phyloP scores from a whole-genome alignment of 2,888 invertebrate genomes.

The Campoletis raptor region DNA sequence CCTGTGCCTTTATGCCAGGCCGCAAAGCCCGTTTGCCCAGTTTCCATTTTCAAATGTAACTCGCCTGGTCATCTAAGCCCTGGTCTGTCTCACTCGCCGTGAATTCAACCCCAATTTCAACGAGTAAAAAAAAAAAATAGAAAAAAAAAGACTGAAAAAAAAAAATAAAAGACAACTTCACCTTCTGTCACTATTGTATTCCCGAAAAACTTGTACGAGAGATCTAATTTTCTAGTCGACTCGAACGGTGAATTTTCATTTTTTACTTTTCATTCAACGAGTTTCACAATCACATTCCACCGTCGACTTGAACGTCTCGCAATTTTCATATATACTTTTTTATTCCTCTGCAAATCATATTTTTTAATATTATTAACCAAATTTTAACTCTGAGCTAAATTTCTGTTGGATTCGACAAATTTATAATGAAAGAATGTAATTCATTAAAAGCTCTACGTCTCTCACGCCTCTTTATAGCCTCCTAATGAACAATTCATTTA shows the following conservation, averaged over 20 bases:
- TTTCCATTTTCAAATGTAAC: slow-evolving; percentile 55
- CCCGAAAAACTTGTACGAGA: slow-evolving; percentile 38
- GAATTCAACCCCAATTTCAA: slow-evolving; percentile 52
- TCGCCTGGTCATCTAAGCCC: slow-evolving; percentile 56
- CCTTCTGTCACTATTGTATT: slow-evolving; percentile 50
- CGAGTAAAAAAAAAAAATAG: slow-evolving; percentile 15
- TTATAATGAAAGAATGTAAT: too few relatives aligned
- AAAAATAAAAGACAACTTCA: slow-evolving; percentile 19
- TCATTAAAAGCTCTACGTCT: too few relatives aligned
- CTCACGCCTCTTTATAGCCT: too few relatives aligned
- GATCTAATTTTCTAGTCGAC: slow-evolving; percentile 55
- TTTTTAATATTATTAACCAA: neutral
- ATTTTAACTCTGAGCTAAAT: neutral
- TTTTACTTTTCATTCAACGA: slow-evolving; percentile 25
- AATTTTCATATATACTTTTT: neutral
- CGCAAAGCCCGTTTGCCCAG: slow-evolving; percentile 21
- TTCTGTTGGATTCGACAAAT: neutral
- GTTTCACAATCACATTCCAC: neutral
- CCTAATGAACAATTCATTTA: too few relatives aligned
- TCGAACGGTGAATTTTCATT: slow-evolving; percentile 28
- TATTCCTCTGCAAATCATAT: neutral
- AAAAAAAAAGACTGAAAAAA: slow-evolving; percentile 32
- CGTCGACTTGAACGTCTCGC: neutral
- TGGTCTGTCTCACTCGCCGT: slow-evolving; percentile 32
- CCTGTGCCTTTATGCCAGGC: neutral